Evolutionary conservation across 2,797 vertebrate species (phyloP).

Genomic region (Moxostoma hubbsi): DNA sequence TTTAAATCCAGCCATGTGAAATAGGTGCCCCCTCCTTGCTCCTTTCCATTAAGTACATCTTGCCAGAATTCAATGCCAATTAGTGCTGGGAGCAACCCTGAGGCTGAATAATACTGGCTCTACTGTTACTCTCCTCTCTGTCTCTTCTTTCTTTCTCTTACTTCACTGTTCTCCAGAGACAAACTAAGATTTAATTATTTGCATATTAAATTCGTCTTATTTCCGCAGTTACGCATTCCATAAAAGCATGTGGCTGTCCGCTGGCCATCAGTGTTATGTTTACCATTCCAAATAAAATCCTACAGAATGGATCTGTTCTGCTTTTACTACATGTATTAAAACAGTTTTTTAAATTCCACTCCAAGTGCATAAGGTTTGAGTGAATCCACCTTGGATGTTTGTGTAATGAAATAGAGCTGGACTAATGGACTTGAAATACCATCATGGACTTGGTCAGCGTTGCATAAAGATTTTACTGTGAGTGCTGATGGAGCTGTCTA

Average conservation of each 20-base stretch:
- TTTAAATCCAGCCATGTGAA: constrained; percentile 52
- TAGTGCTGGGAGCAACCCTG: constrained; percentile 59
- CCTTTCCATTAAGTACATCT: constrained; percentile 51
- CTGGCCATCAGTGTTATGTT: background rate
- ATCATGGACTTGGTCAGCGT: background rate
- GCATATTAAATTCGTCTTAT: constrained; percentile 5
- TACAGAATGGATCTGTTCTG: constrained; percentile 14
- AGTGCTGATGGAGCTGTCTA: constrained; percentile 37
- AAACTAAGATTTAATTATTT: constrained; percentile 50
- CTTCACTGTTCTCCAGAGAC: constrained; percentile 34
- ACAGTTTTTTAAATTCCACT: constrained; percentile 14
- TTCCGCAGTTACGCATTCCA: background rate
- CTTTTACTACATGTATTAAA: constrained; percentile 11
- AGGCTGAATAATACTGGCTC: constrained; percentile 45
- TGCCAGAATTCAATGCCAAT: constrained; percentile 64
- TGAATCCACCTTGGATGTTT: constrained; percentile 10
- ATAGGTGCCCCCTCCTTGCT: constrained; percentile 22
- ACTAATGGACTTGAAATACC: constrained; percentile 43
- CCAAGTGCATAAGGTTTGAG: constrained; percentile 19
- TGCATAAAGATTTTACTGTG: constrained; percentile 26
- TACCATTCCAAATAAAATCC: constrained; percentile 15
- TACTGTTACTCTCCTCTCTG: constrained; percentile 33
- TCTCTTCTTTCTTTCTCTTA: constrained; percentile 45
- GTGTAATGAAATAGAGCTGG: constrained; percentile 50
- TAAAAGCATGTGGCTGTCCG: constrained; percentile 23